Evolutionary conservation across 2,797 vertebrate species (phyloP), one percentile per base, ranked within the genome.

Genomic region (Nyctibius grandis): DNA sequence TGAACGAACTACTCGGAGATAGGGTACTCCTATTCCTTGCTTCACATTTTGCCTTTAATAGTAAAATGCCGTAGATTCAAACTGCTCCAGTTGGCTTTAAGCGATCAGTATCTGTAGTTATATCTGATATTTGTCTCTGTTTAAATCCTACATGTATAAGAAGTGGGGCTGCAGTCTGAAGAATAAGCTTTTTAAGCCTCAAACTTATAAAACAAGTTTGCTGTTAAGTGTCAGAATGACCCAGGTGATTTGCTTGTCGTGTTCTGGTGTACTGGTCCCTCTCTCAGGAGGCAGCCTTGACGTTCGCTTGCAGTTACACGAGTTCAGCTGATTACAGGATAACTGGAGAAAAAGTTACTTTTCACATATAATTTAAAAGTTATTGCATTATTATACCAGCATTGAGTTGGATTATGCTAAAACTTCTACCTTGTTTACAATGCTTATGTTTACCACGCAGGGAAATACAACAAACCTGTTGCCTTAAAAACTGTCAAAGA

Each of bases 381-480:
- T 22, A 17, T 2, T 3, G 0, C 34, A 1, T 59, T 65, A 21
- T 29, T 59, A 3, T 53, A 5, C 3, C 69, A 54, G 40, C 44
- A 11, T 11, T 0, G 1, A 7, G 22, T 4, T 86, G 89, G 34
- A 22, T 53, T 45, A 1, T 19, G 33, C 8, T 45, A 22, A 11
- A 50, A 54, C 18, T 85, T 40, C n/a, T 31, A 14, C 48, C 29
- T 75, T 16, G 18, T 61, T 53, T 42, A 22, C n/a, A 45, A 3
- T 14, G 16, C 57, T n/a, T n/a, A n/a, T n/a, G n/a, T n/a, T n/a
- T n/a, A n/a, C n/a, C n/a, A n/a, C n/a, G n/a, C n/a, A 75, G 61
- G 48, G 65, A 75, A 70, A 16, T 25, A 17, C 4, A 90, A 1
- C 54, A 75, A 78, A 51, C 11, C 13, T 2, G 0, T 67, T 0